Conservation (phyloP, 2,888 invertebrate genomes). For the Microplitis deprimator region DNA sequence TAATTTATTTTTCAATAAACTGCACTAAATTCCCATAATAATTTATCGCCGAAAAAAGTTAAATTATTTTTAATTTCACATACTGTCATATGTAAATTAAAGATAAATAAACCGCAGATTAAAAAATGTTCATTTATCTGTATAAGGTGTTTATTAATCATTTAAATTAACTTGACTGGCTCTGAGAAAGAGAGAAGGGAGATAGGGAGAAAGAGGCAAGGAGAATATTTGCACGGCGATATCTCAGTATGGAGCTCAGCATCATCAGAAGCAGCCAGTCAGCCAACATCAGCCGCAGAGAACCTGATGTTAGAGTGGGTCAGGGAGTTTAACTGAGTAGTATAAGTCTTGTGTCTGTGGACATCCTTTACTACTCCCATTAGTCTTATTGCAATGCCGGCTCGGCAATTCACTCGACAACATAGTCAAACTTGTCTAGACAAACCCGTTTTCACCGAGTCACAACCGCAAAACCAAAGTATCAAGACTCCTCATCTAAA, state of each 20-base stretch:
- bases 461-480: constrained; percentile 7
- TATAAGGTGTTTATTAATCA: background rate
- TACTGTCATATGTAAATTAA: background rate
- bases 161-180: background rate
- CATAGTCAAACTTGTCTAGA: constrained; percentile 31
- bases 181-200: background rate
- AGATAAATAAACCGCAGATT: background rate
- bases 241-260: background rate
- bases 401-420: background rate
- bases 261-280: background rate
- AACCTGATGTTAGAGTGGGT: constrained; percentile 21
- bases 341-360: constrained; percentile 2
- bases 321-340: constrained; percentile 16
- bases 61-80: background rate
- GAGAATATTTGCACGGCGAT: background rate
- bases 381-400: constrained; percentile 39
- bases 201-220: background rate
- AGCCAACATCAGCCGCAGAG: background rate
- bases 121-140: background rate
- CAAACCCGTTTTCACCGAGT: constrained; percentile 26
- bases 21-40: background rate
- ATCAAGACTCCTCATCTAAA: constrained; percentile 47
- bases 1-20: background rate
- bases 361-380: constrained; percentile 37
- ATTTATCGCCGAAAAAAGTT: background rate